These are phyloP conservation scores for Calvadosia cruxmelitensis DNA, from an alignment of 30 jellyfish, hydroid and myxozoan genomes.

Conservation along the genomic window DNA sequence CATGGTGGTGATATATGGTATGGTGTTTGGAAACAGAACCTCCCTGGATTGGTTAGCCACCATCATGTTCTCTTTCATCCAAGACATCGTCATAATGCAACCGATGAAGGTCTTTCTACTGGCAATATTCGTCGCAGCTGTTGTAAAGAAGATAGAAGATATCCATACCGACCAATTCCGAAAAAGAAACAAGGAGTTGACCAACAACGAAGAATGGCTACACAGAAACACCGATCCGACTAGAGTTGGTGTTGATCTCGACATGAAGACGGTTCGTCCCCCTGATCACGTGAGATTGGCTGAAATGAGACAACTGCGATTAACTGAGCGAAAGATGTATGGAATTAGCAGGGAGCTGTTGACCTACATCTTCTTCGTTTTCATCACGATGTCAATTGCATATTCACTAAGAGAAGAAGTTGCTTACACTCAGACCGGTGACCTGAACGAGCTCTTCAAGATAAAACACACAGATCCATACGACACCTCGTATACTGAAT, in stretches of 20 bases:
- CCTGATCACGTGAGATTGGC: conserved; percentile 52
- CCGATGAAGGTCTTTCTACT: conserved; percentile 71
- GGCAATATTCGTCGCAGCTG: conserved; percentile 71
- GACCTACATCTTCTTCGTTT: conserved; percentile 47
- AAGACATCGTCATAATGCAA: conserved; percentile 70
- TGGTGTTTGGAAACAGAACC: conserved; percentile 70
- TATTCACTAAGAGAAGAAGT: conserved; percentile 58
- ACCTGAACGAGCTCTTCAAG: conserved; percentile 45
- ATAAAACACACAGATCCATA: neutral
- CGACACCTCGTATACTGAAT: neutral
- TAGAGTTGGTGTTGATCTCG: conserved; percentile 11
- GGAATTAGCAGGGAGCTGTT: conserved; percentile 66
- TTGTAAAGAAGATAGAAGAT: conserved; percentile 60
- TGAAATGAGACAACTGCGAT: conserved; percentile 66
- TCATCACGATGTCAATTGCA: conserved; percentile 52
- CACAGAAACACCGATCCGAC: conserved; percentile 57
- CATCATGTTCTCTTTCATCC: conserved; percentile 14
- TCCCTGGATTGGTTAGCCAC: conserved; percentile 84
- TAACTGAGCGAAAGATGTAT: conserved; percentile 75
- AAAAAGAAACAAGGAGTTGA: conserved; percentile 54
- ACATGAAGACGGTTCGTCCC: conserved; percentile 39
- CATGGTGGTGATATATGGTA: conserved; percentile 75
- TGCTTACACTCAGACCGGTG: conserved; percentile 71
- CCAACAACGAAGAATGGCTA: conserved; percentile 89
- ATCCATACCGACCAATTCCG: conserved; percentile 54